These are phyloP conservation scores for Psammodynastes pulverulentus DNA, from an alignment of 2,113 vertebrate species.

Conservation along the genomic window DNA sequence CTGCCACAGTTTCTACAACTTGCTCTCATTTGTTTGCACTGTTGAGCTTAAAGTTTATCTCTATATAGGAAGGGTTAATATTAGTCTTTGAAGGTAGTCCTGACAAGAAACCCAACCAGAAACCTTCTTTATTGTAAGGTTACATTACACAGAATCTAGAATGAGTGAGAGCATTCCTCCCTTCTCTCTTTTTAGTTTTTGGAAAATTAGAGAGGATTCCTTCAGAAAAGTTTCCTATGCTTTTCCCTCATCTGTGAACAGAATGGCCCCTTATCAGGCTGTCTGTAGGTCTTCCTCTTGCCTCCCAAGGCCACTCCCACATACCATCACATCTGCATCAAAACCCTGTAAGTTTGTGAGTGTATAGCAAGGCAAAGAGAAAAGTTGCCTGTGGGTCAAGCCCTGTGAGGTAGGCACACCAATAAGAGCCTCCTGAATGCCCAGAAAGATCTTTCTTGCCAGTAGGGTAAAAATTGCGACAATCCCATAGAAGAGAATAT, in stretches of 20 bases:
- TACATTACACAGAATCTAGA: neutral
- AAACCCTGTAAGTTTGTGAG: neutral
- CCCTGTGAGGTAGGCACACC: neutral
- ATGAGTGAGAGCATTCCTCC: neutral
- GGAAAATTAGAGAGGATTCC: neutral
- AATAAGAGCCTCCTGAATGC: neutral
- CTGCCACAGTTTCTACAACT: neutral
- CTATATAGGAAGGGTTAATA: neutral
- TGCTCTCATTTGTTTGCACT: neutral
- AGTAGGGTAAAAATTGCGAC: neutral
- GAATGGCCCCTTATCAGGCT: neutral
- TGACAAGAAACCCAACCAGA: neutral
- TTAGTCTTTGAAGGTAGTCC: neutral
- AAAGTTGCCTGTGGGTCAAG: neutral
- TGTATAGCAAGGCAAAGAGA: neutral
- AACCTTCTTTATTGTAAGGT: neutral
- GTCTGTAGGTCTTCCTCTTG: neutral
- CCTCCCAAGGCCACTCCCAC: neutral
- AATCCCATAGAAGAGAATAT: neutral
- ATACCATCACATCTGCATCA: neutral
- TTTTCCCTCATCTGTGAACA: neutral
- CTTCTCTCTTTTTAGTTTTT: neutral
- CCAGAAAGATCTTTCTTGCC: neutral
- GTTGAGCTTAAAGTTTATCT: neutral
- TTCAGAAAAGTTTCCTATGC: neutral